Evolutionary conservation across 1,140 invertebrate genomes (phyloP).

Genomic region (Phthorimaea operculella): DNA sequence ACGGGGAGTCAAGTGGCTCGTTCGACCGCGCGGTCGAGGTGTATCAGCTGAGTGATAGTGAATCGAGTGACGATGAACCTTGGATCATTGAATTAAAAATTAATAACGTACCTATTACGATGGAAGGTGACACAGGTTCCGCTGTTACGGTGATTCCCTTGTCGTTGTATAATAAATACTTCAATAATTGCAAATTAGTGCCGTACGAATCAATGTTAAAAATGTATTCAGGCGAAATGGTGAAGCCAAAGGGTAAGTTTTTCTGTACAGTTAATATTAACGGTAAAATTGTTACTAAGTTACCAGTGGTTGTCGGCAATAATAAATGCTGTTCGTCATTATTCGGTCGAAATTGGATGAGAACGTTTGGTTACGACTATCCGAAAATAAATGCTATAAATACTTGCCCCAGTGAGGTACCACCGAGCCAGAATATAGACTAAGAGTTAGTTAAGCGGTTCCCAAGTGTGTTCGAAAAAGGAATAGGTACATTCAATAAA

Average conservation of each 20-base stretch:
- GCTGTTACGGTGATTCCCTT: slow-evolving; percentile 5
- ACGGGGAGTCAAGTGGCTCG: background rate
- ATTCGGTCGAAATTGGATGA: slow-evolving; percentile 1
- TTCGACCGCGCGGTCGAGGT: background rate
- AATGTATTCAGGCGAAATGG: slow-evolving; percentile 7
- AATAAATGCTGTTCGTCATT: slow-evolving; percentile 4
- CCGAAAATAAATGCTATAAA: background rate
- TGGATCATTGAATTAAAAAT: slow-evolving; percentile 1
- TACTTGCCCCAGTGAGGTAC: background rate
- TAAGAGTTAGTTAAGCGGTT: background rate
- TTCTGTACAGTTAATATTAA: slow-evolving; percentile 2
- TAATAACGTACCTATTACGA: background rate
- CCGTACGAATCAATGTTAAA: background rate
- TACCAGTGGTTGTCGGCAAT: background rate
- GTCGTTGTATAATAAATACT: background rate
- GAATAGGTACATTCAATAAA: slow-evolving; percentile 11
- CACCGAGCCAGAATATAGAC: background rate
- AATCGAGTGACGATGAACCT: background rate
- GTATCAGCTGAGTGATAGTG: slow-evolving; percentile 9
- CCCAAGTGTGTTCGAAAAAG: slow-evolving; percentile 6
- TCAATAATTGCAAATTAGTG: background rate
- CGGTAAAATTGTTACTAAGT: background rate
- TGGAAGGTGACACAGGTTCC: slow-evolving; percentile 11
- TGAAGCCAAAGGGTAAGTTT: slow-evolving; percentile 6
- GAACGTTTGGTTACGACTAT: background rate